Conservation (phyloP, 2,888 invertebrate genomes). For the Alentia gelatinosa region DNA sequence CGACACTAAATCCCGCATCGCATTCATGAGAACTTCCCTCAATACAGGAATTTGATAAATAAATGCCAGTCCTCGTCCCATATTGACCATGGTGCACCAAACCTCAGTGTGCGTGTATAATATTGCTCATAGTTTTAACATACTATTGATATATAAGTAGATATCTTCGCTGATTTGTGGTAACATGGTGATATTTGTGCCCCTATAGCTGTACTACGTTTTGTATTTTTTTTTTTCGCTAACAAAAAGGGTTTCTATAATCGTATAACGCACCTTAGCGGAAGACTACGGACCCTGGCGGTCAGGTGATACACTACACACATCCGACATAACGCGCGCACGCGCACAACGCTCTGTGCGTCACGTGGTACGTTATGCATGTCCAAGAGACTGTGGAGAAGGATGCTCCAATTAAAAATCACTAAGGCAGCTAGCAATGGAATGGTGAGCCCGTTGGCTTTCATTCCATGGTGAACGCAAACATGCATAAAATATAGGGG, state of each 20-base stretch:
- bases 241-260: conserved; percentile 13
- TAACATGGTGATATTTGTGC: background rate
- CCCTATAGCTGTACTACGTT: background rate
- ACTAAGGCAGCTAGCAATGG: conserved; percentile 4
- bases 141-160: background rate
- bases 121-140: background rate
- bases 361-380: background rate
- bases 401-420: background rate
- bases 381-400: background rate
- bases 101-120: conserved; percentile 22
- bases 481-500: conserved; percentile 26
- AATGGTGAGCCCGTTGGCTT: background rate
- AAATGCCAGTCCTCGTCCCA: conserved; percentile 53
- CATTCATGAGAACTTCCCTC: background rate
- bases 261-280: background rate
- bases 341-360: background rate
- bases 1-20: background rate
- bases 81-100: background rate
- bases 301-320: background rate
- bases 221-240: background rate
- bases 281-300: background rate
- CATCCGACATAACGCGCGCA: background rate
- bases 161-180: background rate
- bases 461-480: conserved; percentile 2
- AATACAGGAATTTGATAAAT: conserved; percentile 38